These are phyloP conservation scores for Mus pahari DNA, from an alignment of 2,113 vertebrate species.

Conservation along the genomic window DNA sequence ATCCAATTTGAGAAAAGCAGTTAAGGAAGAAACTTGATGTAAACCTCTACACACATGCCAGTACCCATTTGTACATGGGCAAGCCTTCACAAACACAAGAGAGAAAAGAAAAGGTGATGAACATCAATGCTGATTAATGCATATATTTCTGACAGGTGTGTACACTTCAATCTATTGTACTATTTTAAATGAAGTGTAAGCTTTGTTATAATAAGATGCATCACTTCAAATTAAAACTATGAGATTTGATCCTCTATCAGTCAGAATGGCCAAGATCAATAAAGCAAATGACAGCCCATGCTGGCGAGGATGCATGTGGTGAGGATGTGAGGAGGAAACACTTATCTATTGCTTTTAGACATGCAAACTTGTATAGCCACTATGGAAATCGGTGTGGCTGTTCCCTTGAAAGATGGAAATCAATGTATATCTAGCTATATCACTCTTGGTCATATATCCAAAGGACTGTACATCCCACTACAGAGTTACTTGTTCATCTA, in stretches of 20 bases:
- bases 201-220: background rate
- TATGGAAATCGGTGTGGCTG: background rate
- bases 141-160: background rate
- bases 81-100: background rate
- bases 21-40: background rate
- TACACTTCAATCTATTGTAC: background rate
- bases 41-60: background rate
- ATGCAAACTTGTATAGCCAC: background rate
- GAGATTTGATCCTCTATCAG: background rate
- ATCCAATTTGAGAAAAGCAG: background rate
- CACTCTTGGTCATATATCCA: background rate
- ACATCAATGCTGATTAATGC: background rate
- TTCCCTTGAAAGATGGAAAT: background rate
- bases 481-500: background rate
- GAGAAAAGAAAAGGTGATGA: background rate
- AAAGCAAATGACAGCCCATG: background rate
- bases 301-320: too few species aligned
- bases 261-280: background rate
- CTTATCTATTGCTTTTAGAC: background rate
- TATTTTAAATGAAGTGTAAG: background rate
- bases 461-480: background rate
- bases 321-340: background rate
- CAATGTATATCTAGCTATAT: background rate
- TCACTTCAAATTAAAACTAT: background rate
- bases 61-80: background rate